Percentiles rank a stretch among this genome's conserved stretches.
phyloP scores from a whole-genome alignment of 2,888 invertebrate genomes.

The Dusona sp. region DNA sequence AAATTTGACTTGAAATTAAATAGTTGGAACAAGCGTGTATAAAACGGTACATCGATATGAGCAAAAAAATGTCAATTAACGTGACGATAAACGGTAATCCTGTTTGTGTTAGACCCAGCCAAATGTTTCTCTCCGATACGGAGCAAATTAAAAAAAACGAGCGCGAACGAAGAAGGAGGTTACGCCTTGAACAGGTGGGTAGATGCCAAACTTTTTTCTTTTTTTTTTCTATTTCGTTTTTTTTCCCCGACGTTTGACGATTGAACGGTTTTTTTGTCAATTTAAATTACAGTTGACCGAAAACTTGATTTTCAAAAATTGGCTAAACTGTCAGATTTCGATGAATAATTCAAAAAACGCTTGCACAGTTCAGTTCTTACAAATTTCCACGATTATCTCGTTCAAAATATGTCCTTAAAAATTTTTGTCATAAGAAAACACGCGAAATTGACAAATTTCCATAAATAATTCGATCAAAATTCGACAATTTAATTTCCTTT shows the following conservation, averaged over 20 bases:
- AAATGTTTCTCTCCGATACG: slow-evolving; percentile 85
- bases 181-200: slow-evolving; percentile 88
- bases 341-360: slow-evolving; percentile 1
- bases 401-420: not conserved
- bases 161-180: slow-evolving; percentile 86
- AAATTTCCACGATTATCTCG: not conserved
- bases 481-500: not conserved
- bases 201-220: slow-evolving; percentile 32
- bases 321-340: not conserved
- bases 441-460: not conserved
- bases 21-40: slow-evolving; percentile 12
- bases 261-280: not conserved
- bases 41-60: slow-evolving; percentile 3
- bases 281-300: not conserved
- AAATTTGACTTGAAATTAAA: slow-evolving; percentile 74
- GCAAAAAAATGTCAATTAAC: slow-evolving; percentile 87
- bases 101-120: slow-evolving; percentile 84
- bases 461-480: not conserved
- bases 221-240: slow-evolving; percentile 28
- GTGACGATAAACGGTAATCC: slow-evolving; percentile 87
- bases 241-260: slow-evolving; percentile 17
- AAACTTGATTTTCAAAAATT: not conserved
- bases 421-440: no score
- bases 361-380: not conserved
- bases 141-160: slow-evolving; percentile 86